Base-by-base conservation (phyloP, 2,888 invertebrate genomes). In the Pyrochroa serraticornis region DNA sequence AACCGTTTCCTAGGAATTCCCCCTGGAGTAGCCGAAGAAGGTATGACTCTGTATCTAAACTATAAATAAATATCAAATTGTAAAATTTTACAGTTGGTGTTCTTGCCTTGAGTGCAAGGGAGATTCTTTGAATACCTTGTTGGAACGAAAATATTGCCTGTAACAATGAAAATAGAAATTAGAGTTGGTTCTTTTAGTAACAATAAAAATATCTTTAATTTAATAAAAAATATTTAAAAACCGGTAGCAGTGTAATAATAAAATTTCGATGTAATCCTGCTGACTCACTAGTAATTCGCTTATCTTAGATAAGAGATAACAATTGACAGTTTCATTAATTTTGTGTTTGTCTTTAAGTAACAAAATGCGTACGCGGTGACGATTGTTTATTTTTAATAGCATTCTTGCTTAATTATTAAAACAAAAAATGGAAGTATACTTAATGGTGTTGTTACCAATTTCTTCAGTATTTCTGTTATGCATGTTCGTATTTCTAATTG, bases 371-470 rank as follows among this genome's bases (percentile, higher is more conserved):
- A 50, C 34, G 13, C 41, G 30, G 35, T 50, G 37, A 51, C 42
- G 12, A 51, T 51, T 42, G 30, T 43, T 14, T 43, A 30, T 41
- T 41, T 51, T 13, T 36, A 35, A 35, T 30, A 14, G 10, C 32
- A n/a, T n/a, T 38, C 38, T 48, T 13, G 22, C 10, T 48, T 35
- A 22, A 48, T 37, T 47, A 6, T 32, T 8, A 46, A 31, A 45
- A 22, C 33, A 31, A 51, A 51, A 43, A 36, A 59, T 59, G 59
- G 59, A 59, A 30, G 13, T 50, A 7, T 59, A 55, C 36, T 22
- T 59, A 8, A 59, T 55, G 9, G 55, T 59, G 13, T 30, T 59
- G n/a, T 36, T 59, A 32, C 54, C 59, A 31, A 59, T 59, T 7
- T 39, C 59, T n/a, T 54, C 59, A 5, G 33, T 59, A 36, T 59